A percentile compares a stretch with the other conserved stretches of the same genome.
phyloP scores from a whole-genome alignment of 2,888 invertebrate genomes.

The Monochamus alternatus region DNA sequence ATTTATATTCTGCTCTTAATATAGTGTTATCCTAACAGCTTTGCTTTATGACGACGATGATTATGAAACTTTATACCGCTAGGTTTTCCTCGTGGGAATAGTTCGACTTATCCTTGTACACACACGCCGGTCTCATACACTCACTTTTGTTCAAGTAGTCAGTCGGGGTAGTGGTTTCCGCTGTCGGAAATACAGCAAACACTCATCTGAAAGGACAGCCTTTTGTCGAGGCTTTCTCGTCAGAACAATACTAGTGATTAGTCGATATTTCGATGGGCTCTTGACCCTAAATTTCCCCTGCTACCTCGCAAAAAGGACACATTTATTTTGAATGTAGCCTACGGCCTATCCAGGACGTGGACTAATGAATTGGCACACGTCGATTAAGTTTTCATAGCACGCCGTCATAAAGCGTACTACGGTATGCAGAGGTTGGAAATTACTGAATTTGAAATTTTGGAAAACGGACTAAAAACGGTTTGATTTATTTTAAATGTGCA shows the following conservation, averaged over 20 bases:
- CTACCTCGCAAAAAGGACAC: constrained; percentile 42
- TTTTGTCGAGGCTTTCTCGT: constrained; percentile 39
- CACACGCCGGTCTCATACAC: neutral
- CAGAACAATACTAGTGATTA: constrained; percentile 53
- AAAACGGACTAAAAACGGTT: too few species aligned
- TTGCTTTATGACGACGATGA: too few species aligned
- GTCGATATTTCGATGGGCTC: constrained; percentile 53
- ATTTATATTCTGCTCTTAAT: too few species aligned
- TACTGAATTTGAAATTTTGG: too few species aligned
- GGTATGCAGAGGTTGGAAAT: too few species aligned
- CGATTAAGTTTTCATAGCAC: neutral
- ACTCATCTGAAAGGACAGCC: constrained; percentile 39
- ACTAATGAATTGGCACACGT: neutral
- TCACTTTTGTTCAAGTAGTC: constrained; percentile 28
- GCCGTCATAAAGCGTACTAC: too few species aligned
- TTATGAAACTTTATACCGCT: too few species aligned
- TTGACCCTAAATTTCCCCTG: constrained; percentile 50
- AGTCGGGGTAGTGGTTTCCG: constrained; percentile 41
- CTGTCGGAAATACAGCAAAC: constrained; percentile 45
- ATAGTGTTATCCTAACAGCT: too few species aligned
- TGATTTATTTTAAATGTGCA: too few species aligned
- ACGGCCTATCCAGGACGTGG: neutral
- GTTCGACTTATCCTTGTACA: neutral
- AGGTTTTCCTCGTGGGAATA: constrained; percentile 9
- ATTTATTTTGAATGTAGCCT: constrained; percentile 37